Conservation (phyloP, 2,888 invertebrate genomes). For the Steinernema carpocapsae region DNA sequence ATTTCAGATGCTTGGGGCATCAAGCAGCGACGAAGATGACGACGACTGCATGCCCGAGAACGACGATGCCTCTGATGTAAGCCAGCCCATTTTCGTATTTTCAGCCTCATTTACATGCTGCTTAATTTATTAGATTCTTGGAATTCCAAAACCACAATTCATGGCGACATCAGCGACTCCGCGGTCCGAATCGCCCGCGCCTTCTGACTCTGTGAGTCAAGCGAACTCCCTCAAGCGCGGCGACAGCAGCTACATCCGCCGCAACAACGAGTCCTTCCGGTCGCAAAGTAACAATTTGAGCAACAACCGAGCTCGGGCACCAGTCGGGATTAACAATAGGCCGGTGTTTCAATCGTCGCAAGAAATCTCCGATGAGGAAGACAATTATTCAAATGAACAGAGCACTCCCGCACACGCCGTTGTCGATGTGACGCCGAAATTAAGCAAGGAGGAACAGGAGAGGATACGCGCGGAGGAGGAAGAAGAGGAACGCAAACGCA, state of each 20-base stretch:
- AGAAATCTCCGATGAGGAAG: constrained; percentile 65
- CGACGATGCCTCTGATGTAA: constrained; percentile 49
- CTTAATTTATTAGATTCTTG: constrained; percentile 43
- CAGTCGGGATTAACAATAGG: constrained; percentile 46
- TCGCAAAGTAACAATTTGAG: constrained; percentile 36
- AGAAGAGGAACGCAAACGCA: constrained; percentile 91
- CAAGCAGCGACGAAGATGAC: constrained; percentile 69
- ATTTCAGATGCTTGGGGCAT: constrained; percentile 68
- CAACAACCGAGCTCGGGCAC: constrained; percentile 29
- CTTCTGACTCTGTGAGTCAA: constrained; percentile 66
- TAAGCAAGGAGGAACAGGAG: constrained; percentile 68
- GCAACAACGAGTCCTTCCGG: constrained; percentile 38
- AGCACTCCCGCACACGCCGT: constrained; percentile 36
- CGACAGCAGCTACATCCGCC: constrained; percentile 46
- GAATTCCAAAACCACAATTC: constrained; percentile 41
- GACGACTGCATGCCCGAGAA: constrained; percentile 61
- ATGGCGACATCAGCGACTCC: constrained; percentile 51
- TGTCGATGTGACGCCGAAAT: constrained; percentile 39
- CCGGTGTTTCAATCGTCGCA: constrained; percentile 63
- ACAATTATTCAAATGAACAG: constrained; percentile 47
- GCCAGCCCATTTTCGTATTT: not conserved
- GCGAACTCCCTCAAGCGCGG: constrained; percentile 62
- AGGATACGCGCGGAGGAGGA: constrained; percentile 80
- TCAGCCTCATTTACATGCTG: not conserved
- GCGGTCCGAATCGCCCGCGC: constrained; percentile 66